phyloP scores from a whole-genome alignment of 2,797 vertebrate species.

The Scolopax bukidnonensis region DNA sequence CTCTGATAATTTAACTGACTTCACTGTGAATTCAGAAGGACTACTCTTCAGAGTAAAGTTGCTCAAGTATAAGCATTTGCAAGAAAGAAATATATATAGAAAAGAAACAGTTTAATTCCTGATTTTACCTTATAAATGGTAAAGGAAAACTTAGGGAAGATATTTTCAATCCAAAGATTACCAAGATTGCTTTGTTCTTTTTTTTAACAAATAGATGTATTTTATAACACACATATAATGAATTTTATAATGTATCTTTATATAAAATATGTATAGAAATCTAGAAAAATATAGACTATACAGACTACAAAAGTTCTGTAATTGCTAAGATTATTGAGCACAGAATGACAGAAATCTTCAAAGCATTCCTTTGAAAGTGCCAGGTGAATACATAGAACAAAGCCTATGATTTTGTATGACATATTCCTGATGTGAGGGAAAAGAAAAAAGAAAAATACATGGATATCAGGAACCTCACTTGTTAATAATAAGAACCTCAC shows the following conservation, averaged over 20 bases:
- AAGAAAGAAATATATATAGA: no score
- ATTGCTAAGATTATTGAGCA: not conserved
- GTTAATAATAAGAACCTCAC: not conserved
- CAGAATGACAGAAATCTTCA: not conserved
- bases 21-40: not conserved
- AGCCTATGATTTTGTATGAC: not conserved
- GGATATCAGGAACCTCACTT: not conserved
- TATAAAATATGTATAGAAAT: not conserved
- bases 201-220: not conserved
- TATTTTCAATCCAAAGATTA: not conserved
- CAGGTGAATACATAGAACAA: not conserved
- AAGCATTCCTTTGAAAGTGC: not conserved
- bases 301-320: not conserved
- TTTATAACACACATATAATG: not conserved
- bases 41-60: not conserved
- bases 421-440: not conserved
- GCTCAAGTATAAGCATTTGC: not conserved
- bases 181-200: not conserved
- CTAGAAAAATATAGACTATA: not conserved
- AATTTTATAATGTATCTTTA: not conserved
- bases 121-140: not conserved
- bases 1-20: not conserved
- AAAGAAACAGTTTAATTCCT: not conserved
- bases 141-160: not conserved
- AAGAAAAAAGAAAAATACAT: not conserved